Evolutionary conservation across 2,888 invertebrate species (phyloP).

Genomic region (Mamestra brassicae): DNA sequence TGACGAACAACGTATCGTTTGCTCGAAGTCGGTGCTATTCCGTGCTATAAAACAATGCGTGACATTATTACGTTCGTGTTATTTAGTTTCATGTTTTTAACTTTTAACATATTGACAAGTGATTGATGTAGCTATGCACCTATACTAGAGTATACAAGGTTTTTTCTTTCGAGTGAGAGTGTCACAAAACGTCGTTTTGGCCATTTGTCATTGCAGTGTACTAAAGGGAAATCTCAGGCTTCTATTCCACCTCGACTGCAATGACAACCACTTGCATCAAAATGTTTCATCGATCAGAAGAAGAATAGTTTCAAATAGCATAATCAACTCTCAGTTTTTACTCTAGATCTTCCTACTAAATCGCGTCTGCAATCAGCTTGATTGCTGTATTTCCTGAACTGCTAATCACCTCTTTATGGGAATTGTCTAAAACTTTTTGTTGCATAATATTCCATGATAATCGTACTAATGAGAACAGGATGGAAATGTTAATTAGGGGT

Average conservation of each 20-base stretch:
- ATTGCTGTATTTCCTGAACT: slow-evolving; percentile 2
- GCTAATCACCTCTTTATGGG: slow-evolving; percentile 3
- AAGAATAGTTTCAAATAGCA: background rate
- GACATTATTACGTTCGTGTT: slow-evolving; percentile 18
- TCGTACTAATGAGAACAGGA: background rate
- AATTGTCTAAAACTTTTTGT: background rate
- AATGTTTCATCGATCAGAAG: background rate
- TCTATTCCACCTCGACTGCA: too few relatives aligned
- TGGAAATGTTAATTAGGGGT: too few relatives aligned
- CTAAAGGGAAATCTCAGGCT: too few relatives aligned
- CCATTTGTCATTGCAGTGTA: too few relatives aligned
- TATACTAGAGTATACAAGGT: too few relatives aligned
- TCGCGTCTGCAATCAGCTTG: slow-evolving; percentile 9
- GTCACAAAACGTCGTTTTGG: too few relatives aligned
- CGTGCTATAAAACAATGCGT: slow-evolving; percentile 10
- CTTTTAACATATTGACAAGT: background rate
- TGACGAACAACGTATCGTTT: slow-evolving; percentile 1
- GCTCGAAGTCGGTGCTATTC: background rate
- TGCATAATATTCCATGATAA: background rate
- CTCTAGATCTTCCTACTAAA: slow-evolving; percentile 10
- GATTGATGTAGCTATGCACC: background rate
- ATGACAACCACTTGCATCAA: too few relatives aligned
- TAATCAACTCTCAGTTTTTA: background rate
- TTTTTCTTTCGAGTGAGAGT: too few relatives aligned
- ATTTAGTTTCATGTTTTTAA: slow-evolving; percentile 2